Percentiles rank a stretch among this genome's conserved stretches.
Conservation (phyloP, 2,113 vertebrate genomes). For the Rhadina sibilatrix region DNA sequence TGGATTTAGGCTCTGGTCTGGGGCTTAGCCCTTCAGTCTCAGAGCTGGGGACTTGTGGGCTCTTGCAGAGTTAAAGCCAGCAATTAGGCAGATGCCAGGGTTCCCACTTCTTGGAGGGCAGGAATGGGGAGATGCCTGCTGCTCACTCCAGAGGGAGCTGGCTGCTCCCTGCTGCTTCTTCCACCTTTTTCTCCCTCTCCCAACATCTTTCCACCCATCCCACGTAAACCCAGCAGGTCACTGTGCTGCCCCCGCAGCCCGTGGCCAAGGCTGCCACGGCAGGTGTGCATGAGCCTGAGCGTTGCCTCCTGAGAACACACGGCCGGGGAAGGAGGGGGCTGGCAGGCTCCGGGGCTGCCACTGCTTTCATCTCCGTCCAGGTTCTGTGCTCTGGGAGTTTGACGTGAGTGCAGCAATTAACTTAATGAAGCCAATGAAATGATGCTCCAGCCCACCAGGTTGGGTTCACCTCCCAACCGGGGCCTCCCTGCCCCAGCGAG, state of each 20-base stretch:
- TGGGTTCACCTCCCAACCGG: not conserved
- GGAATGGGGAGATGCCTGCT: not conserved
- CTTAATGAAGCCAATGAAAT: slow-evolving; percentile 39
- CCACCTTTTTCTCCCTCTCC: not conserved
- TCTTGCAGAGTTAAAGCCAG: not conserved
- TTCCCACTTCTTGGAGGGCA: not conserved
- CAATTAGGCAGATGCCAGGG: not conserved
- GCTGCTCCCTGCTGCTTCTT: not conserved
- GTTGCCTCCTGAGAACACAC: fast-evolving
- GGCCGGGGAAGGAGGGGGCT: not conserved
- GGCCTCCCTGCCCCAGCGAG: not conserved
- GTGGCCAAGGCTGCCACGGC: fast-evolving
- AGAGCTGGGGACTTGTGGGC: not conserved
- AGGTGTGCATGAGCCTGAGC: not conserved
- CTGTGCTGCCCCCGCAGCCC: not conserved
- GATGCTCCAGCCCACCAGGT: not conserved
- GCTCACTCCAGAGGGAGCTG: not conserved
- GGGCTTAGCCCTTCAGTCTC: not conserved
- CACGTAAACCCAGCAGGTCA: not conserved
- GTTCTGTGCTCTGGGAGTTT: not conserved
- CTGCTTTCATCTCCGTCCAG: slow-evolving; percentile 54
- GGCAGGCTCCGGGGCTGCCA: not conserved
- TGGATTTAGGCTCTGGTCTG: not conserved
- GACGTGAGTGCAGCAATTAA: not conserved
- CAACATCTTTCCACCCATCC: not conserved